Evolutionary conservation across 2,888 invertebrate genomes (phyloP).

Genomic region (Slavum lentiscoides): DNA sequence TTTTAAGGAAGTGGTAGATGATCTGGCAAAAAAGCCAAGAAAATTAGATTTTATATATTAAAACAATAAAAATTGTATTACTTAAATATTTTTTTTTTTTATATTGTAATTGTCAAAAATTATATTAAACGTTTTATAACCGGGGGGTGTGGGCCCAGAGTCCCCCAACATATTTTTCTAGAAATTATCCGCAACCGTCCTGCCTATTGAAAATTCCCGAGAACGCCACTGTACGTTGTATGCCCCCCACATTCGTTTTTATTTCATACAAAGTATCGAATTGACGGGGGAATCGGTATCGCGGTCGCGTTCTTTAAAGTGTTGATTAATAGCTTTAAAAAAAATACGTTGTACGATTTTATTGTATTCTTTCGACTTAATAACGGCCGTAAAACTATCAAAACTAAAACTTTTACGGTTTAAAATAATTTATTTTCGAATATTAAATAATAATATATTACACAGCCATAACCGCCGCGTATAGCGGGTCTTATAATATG

Average conservation of each 20-base stretch:
- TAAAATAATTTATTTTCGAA: constrained; percentile 41
- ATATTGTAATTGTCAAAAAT: no score
- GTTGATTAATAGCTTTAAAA: constrained; percentile 18
- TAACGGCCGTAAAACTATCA: constrained; percentile 47
- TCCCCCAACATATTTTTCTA: no score
- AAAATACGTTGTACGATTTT: constrained; percentile 33
- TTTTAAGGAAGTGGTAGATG: no score
- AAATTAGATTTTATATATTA: no score
- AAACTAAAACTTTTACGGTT: constrained; percentile 41
- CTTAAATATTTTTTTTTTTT: no score
- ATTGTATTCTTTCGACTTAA: constrained; percentile 35
- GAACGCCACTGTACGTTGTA: neutral
- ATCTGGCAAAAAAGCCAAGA: no score
- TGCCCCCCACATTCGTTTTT: no score
- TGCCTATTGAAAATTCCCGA: no score
- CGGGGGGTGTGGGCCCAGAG: no score
- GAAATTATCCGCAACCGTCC: no score
- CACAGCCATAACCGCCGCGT: neutral
- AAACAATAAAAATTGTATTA: no score
- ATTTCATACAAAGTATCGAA: neutral
- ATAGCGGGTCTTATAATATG: neutral
- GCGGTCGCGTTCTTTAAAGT: neutral
- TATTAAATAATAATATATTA: constrained; percentile 27
- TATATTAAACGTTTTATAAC: no score
- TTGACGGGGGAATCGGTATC: neutral